Conservation (phyloP, 2,888 invertebrate species). For the Watsonalla cultraria region DNA sequence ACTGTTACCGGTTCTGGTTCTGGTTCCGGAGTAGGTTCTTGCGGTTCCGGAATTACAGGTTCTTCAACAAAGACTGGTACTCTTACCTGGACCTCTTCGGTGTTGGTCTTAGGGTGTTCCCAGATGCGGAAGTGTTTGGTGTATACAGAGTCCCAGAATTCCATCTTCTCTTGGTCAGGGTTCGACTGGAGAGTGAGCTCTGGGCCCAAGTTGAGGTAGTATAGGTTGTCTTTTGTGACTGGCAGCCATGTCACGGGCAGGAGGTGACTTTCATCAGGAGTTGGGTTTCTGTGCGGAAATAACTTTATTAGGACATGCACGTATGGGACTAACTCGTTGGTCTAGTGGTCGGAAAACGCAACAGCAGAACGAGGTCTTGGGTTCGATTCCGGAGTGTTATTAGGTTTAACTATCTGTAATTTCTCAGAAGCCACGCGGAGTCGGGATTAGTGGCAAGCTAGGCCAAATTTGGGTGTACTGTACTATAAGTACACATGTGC, state of each 20-base stretch:
- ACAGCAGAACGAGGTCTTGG: too few relatives aligned
- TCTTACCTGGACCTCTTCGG: slow-evolving; percentile 21
- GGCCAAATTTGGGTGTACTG: too few relatives aligned
- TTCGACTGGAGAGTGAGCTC: slow-evolving; percentile 52
- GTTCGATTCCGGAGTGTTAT: too few relatives aligned
- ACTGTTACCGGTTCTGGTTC: not conserved
- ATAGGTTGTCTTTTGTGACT: slow-evolving; percentile 53
- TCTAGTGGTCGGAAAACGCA: too few relatives aligned
- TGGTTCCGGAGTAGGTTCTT: not conserved
- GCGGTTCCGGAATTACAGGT: slow-evolving; percentile 10
- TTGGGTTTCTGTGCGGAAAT: slow-evolving; percentile 52
- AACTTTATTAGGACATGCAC: too few relatives aligned
- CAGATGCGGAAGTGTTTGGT: slow-evolving; percentile 60
- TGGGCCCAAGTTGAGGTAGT: slow-evolving; percentile 50
- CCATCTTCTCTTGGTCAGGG: slow-evolving; percentile 61
- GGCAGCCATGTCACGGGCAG: slow-evolving; percentile 62
- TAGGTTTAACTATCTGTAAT: too few relatives aligned
- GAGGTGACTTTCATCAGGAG: slow-evolving; percentile 63
- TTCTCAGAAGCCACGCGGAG: too few relatives aligned
- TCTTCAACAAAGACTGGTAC: slow-evolving; percentile 6
- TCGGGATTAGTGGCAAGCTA: too few relatives aligned
- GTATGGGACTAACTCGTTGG: too few relatives aligned
- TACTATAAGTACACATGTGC: too few relatives aligned
- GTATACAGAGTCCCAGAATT: slow-evolving; percentile 63
- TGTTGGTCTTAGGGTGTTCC: slow-evolving; percentile 45